These are phyloP conservation scores for Oreonectes daqikongensis DNA, from an alignment of 2,797 vertebrate species.

Conservation along the genomic window DNA sequence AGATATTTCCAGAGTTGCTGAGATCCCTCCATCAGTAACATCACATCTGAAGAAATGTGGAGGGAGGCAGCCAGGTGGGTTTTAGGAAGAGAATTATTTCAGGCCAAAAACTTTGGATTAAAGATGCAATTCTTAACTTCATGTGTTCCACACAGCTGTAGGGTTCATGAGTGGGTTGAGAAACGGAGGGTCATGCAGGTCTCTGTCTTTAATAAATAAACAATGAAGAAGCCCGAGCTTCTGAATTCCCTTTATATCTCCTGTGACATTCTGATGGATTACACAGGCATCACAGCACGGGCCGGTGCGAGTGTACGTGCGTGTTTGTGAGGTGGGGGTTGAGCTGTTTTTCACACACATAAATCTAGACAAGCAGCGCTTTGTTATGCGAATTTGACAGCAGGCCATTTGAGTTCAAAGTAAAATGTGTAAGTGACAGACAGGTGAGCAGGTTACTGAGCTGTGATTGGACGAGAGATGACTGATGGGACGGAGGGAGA, in stretches of 20 bases:
- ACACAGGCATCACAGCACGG: slow-evolving; percentile 46
- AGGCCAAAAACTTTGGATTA: too few species aligned
- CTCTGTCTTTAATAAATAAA: slow-evolving; percentile 52
- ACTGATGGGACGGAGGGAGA: slow-evolving; percentile 10
- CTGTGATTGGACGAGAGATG: background rate
- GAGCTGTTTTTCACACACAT: slow-evolving; percentile 41
- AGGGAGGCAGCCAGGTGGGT: background rate
- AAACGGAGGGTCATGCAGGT: slow-evolving; percentile 25
- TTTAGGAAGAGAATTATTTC: background rate
- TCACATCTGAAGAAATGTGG: background rate
- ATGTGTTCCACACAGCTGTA: background rate
- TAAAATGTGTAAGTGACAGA: background rate
- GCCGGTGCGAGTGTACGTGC: slow-evolving; percentile 24
- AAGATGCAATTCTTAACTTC: too few species aligned
- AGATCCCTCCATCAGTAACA: background rate
- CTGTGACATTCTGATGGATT: slow-evolving; percentile 54
- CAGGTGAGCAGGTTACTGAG: slow-evolving; percentile 10
- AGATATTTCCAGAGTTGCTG: slow-evolving; percentile 21
- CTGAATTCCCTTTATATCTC: slow-evolving; percentile 40
- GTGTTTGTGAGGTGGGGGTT: slow-evolving; percentile 29
- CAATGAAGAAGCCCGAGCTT: slow-evolving; percentile 43
- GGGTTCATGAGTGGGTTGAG: background rate
- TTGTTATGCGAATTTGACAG: slow-evolving; percentile 24
- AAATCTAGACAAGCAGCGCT: slow-evolving; percentile 30
- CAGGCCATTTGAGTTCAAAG: slow-evolving; percentile 10